Conservation (phyloP, 2,888 invertebrate species). For the Nomada ruficornis region DNA sequence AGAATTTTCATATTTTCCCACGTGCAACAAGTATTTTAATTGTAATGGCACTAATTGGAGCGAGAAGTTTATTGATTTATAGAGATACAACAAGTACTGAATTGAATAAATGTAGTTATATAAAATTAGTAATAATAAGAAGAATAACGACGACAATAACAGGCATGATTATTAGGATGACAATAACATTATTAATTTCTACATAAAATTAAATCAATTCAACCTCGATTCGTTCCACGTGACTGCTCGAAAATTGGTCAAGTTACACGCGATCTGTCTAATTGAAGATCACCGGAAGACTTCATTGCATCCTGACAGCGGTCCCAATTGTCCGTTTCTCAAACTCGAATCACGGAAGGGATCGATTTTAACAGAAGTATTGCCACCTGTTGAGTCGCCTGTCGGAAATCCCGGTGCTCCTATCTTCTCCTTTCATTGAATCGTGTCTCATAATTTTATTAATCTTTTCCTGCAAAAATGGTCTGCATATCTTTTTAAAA, state of each 20-base stretch:
- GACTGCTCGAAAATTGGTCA: constrained; percentile 33
- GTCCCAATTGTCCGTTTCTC: constrained; percentile 32
- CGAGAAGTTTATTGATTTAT: background rate
- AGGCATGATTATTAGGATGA: too few species aligned
- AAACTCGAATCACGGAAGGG: constrained; percentile 45
- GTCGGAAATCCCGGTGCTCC: constrained; percentile 39
- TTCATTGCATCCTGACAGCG: constrained; percentile 22
- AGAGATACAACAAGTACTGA: too few species aligned
- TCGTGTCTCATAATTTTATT: constrained; percentile 1
- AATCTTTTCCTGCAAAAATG: background rate
- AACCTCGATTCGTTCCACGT: constrained; percentile 36
- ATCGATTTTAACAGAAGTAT: constrained; percentile 40
- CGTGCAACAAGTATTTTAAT: background rate
- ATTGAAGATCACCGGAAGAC: constrained; percentile 52
- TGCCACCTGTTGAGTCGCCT: constrained; percentile 22
- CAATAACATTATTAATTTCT: background rate
- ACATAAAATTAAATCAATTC: constrained; percentile 16
- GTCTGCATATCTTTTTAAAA: too few species aligned
- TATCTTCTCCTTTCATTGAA: constrained; percentile 1
- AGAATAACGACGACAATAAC: too few species aligned
- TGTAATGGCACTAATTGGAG: background rate
- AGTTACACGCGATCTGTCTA: constrained; percentile 62
- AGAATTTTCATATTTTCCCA: constrained; percentile 30
- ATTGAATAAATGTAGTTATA: too few species aligned
- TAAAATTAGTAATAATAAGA: too few species aligned